Evolutionary conservation across 2,113 vertebrate species (phyloP).

Genomic region (Xenotilapia longispinis): DNA sequence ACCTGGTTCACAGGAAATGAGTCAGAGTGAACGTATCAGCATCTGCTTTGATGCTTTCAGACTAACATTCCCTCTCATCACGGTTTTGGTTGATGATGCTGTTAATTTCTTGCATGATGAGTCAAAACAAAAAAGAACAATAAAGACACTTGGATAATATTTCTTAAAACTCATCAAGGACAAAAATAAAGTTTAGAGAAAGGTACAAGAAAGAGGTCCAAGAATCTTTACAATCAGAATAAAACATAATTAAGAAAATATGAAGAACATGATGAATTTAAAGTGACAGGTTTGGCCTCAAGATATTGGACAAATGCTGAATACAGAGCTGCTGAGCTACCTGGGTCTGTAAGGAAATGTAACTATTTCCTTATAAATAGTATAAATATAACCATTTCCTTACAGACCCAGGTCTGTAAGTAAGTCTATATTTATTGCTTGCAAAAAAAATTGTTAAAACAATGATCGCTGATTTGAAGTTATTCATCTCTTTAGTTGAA

Average conservation of each 20-base stretch:
- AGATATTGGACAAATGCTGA: not conserved
- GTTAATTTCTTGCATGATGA: not conserved
- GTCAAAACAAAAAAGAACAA: not conserved
- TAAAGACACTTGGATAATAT: not conserved
- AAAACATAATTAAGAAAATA: not conserved
- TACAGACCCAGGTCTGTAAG: not conserved
- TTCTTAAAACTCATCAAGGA: not conserved
- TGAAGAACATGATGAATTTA: not conserved
- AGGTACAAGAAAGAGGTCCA: not conserved
- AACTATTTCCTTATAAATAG: not conserved
- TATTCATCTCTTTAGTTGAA: not conserved
- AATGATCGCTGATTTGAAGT: not conserved
- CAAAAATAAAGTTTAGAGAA: not conserved
- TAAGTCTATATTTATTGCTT: not conserved
- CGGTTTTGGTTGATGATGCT: not conserved
- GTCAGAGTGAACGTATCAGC: not conserved
- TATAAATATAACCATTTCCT: not conserved
- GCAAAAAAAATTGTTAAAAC: not conserved
- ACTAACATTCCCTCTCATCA: not conserved
- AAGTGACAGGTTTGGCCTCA: not conserved
- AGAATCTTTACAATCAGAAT: not conserved
- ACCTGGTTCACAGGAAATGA: not conserved
- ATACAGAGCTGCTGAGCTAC: not conserved
- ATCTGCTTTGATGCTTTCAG: not conserved
- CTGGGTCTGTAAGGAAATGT: not conserved